These are phyloP conservation scores for Schizothorax lantsangensis DNA, from an alignment of 2,797 vertebrate species.

Conservation along the genomic window DNA sequence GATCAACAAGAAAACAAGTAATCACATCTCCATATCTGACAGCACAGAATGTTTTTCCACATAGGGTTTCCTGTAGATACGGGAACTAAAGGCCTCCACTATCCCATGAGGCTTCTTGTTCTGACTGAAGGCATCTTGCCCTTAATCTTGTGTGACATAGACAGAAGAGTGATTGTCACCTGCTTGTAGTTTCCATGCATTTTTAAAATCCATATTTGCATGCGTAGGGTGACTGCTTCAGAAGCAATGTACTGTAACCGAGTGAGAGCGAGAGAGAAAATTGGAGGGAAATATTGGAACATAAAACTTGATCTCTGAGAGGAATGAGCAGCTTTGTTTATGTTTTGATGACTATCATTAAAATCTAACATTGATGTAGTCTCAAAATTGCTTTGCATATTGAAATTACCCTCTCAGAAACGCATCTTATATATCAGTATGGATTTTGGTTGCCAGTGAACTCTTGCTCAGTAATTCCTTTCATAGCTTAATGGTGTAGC, in stretches of 20 bases:
- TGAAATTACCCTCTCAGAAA: conserved; percentile 21
- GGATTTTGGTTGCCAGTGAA: background rate
- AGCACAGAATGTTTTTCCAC: background rate
- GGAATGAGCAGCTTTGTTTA: background rate
- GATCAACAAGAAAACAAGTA: conserved; percentile 12
- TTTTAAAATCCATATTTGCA: conserved; percentile 62
- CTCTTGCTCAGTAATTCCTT: background rate
- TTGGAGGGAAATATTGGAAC: conserved; percentile 2
- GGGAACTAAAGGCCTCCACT: conserved; percentile 4
- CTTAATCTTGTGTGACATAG: conserved; percentile 42
- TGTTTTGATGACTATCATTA: conserved; percentile 37
- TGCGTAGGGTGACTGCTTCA: conserved; percentile 8
- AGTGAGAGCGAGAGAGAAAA: conserved; percentile 3
- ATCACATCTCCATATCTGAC: conserved; percentile 39
- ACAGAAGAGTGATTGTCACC: conserved; percentile 37
- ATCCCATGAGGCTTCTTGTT: conserved; percentile 42
- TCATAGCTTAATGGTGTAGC: background rate
- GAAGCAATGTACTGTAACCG: conserved; percentile 18
- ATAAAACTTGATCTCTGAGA: conserved; percentile 22
- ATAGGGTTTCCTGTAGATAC: conserved; percentile 8
- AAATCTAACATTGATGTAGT: conserved; percentile 22
- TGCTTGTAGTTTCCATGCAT: conserved; percentile 48
- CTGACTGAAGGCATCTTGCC: conserved; percentile 27
- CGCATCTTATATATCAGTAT: background rate
- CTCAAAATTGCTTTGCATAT: conserved; percentile 19